Conservation (phyloP, 30 jellyfish, hydroid and myxozoan genomes). For the Pseudorhiza aurosa region DNA sequence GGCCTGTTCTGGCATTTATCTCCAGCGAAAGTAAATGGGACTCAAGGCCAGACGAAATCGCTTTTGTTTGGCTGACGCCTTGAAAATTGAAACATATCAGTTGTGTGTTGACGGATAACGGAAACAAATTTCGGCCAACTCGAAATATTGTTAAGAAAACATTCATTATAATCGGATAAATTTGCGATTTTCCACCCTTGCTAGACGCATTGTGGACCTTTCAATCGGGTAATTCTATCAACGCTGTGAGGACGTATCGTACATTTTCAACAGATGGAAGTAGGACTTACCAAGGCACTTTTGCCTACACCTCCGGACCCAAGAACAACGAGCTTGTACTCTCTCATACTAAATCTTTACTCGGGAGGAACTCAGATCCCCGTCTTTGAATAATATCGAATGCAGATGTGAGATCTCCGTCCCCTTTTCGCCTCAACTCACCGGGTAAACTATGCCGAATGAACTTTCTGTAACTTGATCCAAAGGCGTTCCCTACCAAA, state of each 20-base stretch:
- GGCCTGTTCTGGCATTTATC: no score
- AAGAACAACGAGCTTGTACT: conserved; percentile 90
- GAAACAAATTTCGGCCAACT: conserved; percentile 1
- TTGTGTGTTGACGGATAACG: background rate
- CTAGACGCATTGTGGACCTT: no score
- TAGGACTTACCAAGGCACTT: conserved; percentile 89
- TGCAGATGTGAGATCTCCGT: background rate
- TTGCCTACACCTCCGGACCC: conserved; percentile 99
- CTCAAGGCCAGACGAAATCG: background rate
- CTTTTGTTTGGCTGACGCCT: background rate
- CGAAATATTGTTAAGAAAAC: no score
- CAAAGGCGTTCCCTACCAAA: conserved; percentile 34
- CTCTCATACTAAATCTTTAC: conserved; percentile 78
- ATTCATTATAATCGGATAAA: no score
- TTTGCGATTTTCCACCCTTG: no score
- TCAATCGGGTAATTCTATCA: no score
- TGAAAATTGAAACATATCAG: background rate
- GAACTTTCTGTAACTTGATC: conserved; percentile 12
- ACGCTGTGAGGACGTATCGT: no score
- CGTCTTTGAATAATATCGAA: background rate
- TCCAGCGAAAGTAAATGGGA: background rate
- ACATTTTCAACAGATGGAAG: background rate
- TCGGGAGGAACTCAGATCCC: background rate
- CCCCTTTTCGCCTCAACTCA: background rate
- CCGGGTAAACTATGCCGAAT: background rate